Base-by-base conservation (phyloP, 64 coral and sea anemone species). In the Pocillopora verrucosa region DNA sequence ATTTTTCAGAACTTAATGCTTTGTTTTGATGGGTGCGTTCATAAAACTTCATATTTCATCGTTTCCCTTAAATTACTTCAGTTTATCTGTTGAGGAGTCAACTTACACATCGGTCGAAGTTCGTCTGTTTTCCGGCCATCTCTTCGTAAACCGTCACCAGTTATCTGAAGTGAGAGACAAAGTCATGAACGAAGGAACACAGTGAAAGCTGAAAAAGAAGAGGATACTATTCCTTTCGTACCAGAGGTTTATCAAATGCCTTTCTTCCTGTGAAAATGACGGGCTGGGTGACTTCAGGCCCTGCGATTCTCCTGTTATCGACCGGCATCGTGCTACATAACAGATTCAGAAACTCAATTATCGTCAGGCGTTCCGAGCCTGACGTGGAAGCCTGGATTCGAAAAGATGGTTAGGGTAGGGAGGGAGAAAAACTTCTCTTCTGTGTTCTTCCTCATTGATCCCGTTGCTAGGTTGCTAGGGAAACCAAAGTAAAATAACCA, bases 101-200 rank as follows among this genome's bases (percentile, higher is more conserved):
- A 93, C 94, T 93, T 91, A 96, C 95, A 96, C 72, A 96, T 89
- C 51, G 91, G 70, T 56, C 95, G 82, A 36, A 96, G 80, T 79
- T 93, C 95, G 57, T 93, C 88, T 0, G 76, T 60, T 80, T 60
- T 83, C 56, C 95, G 82, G 34, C 95, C 91, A 96, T 96, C 94
- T 82, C 78, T 60, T 76, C 94, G 74, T 74, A 80, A 73, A 11
- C 92, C 87, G 5, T 93, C 88, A 9, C n/a, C 76, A 30, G 34
- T 76, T 11, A 88, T 58, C 89, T 91, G 59, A 67, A 7, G 41
- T 51, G 3, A 51, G 67, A 15, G n/a, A 10, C 20, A 56, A 74
- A 38, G 12, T 6, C 25, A 67, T 77, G 1, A 85, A 38, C 34
- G 11, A 34, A 45, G 3, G 34, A 57, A 14, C 11, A 70, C 36